Base-by-base conservation (phyloP, 2,797 vertebrate species). In the Pantherophis alleghaniensis region DNA sequence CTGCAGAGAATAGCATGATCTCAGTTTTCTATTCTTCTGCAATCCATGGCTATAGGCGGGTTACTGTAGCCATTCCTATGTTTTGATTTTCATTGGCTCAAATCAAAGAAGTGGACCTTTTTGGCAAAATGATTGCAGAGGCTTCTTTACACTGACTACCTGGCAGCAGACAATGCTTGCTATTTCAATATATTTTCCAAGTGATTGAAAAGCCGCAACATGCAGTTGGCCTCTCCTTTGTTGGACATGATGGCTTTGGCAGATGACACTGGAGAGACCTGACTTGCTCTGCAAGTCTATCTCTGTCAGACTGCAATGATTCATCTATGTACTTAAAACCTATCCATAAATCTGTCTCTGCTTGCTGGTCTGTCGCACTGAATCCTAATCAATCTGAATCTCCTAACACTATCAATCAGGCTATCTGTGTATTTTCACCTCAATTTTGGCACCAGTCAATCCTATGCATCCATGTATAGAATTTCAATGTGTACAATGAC, bases 291-390 rank as follows among this genome's bases (percentile, higher is more conserved):
- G 1, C 22, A 63, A 92, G 93, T 93, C 87, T 55, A 92, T 83
- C 63, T 83, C 88, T 91, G 91, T 95, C 92, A 94, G 63, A 92
- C 94, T 91, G 92, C 69, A 93, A 55, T 91, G 93, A 89, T 86
- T 91, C 63, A 94, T 91, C 79, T 55, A 90, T 94, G 92, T 89
- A 88, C 91, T 94, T 92, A 94, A 92, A 94, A 66, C 57, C 91
- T 86, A 88, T 86, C 93, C 66, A 94, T 92, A 94, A 94, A 94
- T 92, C 91, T 90, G 89, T 94, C 91, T 86, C 56, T 95, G 90
- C 93, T 92, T 90, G 3, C 1, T 5, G 88, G 93, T 91, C 87
- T 86, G 22, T 16, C 57, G 83, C 57, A 87, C 90, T 2, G 47
- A 90, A 92, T 91, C 91, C 42, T 60, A 93, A 94, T 95, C 63